Base-by-base conservation (phyloP, 2,797 vertebrate genomes). In the Bucorvus abyssinicus region DNA sequence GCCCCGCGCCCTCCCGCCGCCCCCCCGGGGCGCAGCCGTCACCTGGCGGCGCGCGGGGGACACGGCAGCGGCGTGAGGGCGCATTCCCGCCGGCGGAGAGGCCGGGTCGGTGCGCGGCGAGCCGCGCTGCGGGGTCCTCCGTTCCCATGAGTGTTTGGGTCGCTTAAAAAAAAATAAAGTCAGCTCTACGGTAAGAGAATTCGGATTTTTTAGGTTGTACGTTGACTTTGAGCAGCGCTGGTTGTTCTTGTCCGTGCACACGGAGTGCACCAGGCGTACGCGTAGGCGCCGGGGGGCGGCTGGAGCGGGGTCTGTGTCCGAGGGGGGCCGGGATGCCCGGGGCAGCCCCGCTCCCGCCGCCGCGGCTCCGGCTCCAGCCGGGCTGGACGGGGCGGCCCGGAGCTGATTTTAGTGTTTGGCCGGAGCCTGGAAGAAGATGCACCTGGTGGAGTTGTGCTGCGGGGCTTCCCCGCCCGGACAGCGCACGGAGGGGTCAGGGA, bases 1-100 rank as follows among this genome's bases (percentile, higher is more conserved):
- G 61, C 44, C 21, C 21, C 52, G 14, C 38, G 50, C 22, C 36
- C 55, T n/a, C 49, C 50, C 74, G 56, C 42, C 50, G 27, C 10
- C 60, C 71, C 47, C 40, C 27, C 45, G 30, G 56, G 27, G 27
- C n/a, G 44, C 80, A 45, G 76, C 97, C 97, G 97, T 97, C 98
- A 98, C 98, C 98, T 98, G 98, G 97, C 98, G 97, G 98, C 97
- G 96, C 98, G 96, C 96, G 90, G 96, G 97, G 98, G 98, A 98
- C 98, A 98, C 95, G 97, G 96, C 96, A 96, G 98, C 98, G 98
- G 98, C 98, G 98, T 96, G 96, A 98, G 95, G 97, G 97, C 27
- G 45, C 47, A 40, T 29, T 40, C 53, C 60, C 36, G 2, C 12
- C 60, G 44, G 68, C 96, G 97, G 75, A 69, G 90, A 53, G 97